Base-by-base conservation (phyloP, 2,113 vertebrate genomes). In the Uria lomvia region DNA sequence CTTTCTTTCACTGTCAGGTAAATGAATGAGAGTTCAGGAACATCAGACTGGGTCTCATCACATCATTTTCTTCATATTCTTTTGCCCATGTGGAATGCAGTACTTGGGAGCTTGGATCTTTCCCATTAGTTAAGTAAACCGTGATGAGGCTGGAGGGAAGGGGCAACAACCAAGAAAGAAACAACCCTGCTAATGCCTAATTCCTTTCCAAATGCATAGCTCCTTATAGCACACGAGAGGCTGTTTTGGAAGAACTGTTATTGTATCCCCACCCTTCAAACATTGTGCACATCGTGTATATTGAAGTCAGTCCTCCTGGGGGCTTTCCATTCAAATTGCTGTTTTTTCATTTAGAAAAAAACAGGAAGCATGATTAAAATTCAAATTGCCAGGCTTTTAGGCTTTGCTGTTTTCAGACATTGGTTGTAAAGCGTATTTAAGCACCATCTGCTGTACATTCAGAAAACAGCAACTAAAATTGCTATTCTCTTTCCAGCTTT, bases 371-470 rank as follows among this genome's bases (percentile, higher is more conserved):
- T 18, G 23, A 60, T 65, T 77, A 87, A 88, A 93, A 92, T 75
- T 55, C 68, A 91, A 40, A 70, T 62, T 93, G 27, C 40, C 45
- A 91, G 62, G 63, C 43, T 91, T 80, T 10, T 40, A 91, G 62
- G 63, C 43, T 91, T 80, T 10, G 17, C 59, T 88, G 43, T 60
- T 94, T 91, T 56, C 62, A 90, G 85, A 49, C 22, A 19, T 53
- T 22, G 30, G 6, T 52, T 72, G 10, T 75, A 88, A 96, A 93
- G 78, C 4, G 3, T 72, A 94, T 97, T 90, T 82, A 96, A 91
- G 96, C 96, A 92, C 96, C 96, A 95, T 90, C 96, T 96, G 93
- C 96, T 96, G 96, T 94, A 70, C 74, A 24, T 85, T 76, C 77
- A 82, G 94, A 92, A 96, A 93, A 97, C 16, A 91, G 93, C 96